A percentile compares a stretch with the other conserved stretches of the same genome.
phyloP scores from a whole-genome alignment of 2,888 invertebrate genomes.

The Platycheirus albimanus region DNA sequence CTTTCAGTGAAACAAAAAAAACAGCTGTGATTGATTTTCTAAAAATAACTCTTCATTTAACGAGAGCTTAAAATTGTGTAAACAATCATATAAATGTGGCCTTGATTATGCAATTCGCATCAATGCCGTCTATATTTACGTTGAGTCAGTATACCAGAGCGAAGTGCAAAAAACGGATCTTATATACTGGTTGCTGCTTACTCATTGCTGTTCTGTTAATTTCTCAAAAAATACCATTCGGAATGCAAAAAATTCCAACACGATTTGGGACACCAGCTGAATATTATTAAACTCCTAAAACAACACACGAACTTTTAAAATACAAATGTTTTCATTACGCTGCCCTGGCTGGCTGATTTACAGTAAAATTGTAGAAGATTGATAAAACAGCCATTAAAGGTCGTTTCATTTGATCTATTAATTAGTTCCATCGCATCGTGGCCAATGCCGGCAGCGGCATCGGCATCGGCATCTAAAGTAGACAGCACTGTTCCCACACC shows the following conservation, averaged over 20 bases:
- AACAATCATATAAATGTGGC: background rate
- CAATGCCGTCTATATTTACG: too few species aligned
- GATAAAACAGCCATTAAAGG: slow-evolving; percentile 57
- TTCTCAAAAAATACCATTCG: slow-evolving; percentile 1
- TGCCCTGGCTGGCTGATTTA: too few species aligned
- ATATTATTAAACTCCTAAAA: slow-evolving; percentile 31
- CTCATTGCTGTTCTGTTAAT: slow-evolving; percentile 19
- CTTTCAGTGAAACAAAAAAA: too few species aligned
- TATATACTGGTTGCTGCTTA: background rate
- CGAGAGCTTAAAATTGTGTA: too few species aligned
- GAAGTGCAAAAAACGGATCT: background rate
- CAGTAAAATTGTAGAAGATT: slow-evolving; percentile 54
- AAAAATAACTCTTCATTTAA: too few species aligned
- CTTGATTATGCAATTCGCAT: background rate
- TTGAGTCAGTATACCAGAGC: too few species aligned
- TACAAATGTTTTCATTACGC: slow-evolving; percentile 11
- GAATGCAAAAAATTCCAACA: slow-evolving; percentile 9
- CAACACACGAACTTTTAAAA: background rate
- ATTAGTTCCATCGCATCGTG: slow-evolving; percentile 46
- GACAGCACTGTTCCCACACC: slow-evolving; percentile 48
- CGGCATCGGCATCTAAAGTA: too few species aligned
- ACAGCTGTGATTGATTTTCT: too few species aligned
- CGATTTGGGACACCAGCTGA: slow-evolving; percentile 14
- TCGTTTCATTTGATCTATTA: slow-evolving; percentile 68
- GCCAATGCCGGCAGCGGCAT: slow-evolving; percentile 9